These are phyloP conservation scores for Schizopygopsis malacanthus DNA, from an alignment of 2,797 vertebrate genomes.

Conservation along the genomic window DNA sequence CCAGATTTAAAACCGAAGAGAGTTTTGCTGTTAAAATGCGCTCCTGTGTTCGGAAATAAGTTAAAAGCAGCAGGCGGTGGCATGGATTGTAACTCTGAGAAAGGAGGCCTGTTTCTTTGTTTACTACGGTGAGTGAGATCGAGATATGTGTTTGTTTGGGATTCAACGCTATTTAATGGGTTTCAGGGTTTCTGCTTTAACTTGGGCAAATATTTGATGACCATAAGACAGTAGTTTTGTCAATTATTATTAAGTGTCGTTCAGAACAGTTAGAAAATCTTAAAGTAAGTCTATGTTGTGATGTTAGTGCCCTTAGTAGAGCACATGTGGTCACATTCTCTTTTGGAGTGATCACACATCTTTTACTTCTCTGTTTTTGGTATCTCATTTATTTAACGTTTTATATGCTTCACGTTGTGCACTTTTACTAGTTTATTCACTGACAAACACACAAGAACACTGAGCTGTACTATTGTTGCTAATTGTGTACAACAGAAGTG, in stretches of 20 bases:
- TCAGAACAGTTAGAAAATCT: not conserved
- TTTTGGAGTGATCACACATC: not conserved
- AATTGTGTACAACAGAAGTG: conserved; percentile 27
- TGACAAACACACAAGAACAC: not conserved
- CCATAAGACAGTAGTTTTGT: not conserved
- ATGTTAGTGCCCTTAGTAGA: not conserved
- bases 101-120: not conserved
- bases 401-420: not conserved
- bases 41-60: not conserved
- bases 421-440: not conserved
- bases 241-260: not conserved
- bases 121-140: not conserved
- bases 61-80: not conserved
- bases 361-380: not conserved
- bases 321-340: not conserved
- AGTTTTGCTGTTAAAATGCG: not conserved
- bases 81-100: conserved; percentile 2
- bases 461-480: not conserved
- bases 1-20: not conserved
- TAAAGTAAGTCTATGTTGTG: not conserved
- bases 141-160: not conserved
- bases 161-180: not conserved
- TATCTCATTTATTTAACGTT: not conserved
- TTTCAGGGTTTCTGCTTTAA: not conserved
- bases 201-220: not conserved